These are phyloP conservation scores for Sander lucioperca DNA, from an alignment of 2,113 vertebrate species.

Conservation along the genomic window DNA sequence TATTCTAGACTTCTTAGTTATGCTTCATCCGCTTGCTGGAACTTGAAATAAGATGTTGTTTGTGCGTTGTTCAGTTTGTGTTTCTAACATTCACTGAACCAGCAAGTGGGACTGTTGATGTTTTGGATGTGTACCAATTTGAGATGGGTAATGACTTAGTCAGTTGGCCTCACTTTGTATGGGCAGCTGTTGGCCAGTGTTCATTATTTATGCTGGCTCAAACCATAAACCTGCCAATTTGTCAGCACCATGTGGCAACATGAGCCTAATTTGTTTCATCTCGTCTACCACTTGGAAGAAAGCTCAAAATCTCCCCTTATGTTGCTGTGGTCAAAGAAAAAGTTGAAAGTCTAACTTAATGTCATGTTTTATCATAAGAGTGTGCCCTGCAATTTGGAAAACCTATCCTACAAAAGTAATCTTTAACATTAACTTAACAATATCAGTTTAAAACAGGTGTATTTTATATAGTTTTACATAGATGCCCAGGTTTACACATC, in stretches of 20 bases:
- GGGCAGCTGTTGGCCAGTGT: conserved; percentile 47
- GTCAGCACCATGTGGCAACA: conserved; percentile 45
- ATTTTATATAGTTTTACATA: neutral
- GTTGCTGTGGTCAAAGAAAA: neutral
- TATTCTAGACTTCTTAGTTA: neutral
- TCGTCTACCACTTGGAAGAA: conserved; percentile 35
- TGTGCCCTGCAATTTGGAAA: neutral
- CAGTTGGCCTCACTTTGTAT: conserved; percentile 40
- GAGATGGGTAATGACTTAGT: conserved; percentile 33
- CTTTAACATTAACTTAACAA: neutral
- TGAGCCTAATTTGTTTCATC: conserved; percentile 50
- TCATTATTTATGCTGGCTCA: conserved; percentile 50
- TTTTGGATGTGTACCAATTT: conserved; percentile 29
- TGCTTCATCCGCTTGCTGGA: neutral
- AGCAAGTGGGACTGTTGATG: conserved; percentile 9
- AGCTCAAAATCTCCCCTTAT: neutral
- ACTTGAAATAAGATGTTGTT: neutral
- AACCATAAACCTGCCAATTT: conserved; percentile 39
- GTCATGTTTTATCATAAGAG: neutral
- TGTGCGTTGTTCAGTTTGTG: neutral
- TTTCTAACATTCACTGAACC: neutral
- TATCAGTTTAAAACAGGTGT: neutral
- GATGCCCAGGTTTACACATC: neutral
- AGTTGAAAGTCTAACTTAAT: neutral
- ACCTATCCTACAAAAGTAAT: neutral